Percentiles rank a stretch among this genome's conserved stretches.
Conservation (phyloP, 2,113 vertebrate genomes). For the Ammodytes dubius region DNA sequence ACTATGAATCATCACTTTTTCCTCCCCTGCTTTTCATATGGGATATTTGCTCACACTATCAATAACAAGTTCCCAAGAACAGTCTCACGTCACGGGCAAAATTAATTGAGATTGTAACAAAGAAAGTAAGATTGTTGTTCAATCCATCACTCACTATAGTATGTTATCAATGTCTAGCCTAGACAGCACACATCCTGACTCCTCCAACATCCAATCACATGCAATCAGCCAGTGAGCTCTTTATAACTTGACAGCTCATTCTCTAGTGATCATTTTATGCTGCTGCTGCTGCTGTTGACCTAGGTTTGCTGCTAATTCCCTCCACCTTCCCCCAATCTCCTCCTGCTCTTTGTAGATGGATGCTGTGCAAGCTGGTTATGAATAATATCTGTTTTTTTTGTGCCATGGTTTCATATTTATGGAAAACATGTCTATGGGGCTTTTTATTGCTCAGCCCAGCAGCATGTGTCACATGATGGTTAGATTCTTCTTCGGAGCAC, state of each 20-base stretch:
- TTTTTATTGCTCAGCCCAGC: constrained; percentile 21
- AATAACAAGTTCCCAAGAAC: constrained; percentile 32
- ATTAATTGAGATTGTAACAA: constrained; percentile 29
- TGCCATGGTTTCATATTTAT: constrained; percentile 48
- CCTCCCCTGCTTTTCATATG: constrained; percentile 8
- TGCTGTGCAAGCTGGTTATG: constrained; percentile 44
- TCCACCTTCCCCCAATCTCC: not conserved
- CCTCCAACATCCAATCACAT: constrained; percentile 10
- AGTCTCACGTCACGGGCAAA: not conserved
- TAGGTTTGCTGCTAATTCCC: constrained; percentile 18
- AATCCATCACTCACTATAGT: constrained; percentile 4
- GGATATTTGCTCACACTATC: constrained; percentile 39
- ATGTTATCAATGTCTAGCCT: constrained; percentile 3
- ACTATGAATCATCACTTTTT: constrained; percentile 46
- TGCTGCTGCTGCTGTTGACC: constrained; percentile 40
- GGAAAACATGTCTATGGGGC: constrained; percentile 23
- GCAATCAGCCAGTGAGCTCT: constrained; percentile 14
- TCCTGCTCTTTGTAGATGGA: constrained; percentile 20
- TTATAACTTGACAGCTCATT: constrained; percentile 36
- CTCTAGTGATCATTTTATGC: constrained; percentile 14
- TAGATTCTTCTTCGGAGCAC: not conserved
- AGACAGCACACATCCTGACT: constrained; percentile 28
- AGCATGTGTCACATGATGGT: constrained; percentile 9
- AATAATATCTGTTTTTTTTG: constrained; percentile 35
- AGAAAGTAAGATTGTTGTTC: constrained; percentile 21